Percentiles rank a stretch among this genome's conserved stretches.
These are phyloP conservation scores for Hylia prasina DNA, from an alignment of 2,113 vertebrate genomes.

Conservation along the genomic window DNA sequence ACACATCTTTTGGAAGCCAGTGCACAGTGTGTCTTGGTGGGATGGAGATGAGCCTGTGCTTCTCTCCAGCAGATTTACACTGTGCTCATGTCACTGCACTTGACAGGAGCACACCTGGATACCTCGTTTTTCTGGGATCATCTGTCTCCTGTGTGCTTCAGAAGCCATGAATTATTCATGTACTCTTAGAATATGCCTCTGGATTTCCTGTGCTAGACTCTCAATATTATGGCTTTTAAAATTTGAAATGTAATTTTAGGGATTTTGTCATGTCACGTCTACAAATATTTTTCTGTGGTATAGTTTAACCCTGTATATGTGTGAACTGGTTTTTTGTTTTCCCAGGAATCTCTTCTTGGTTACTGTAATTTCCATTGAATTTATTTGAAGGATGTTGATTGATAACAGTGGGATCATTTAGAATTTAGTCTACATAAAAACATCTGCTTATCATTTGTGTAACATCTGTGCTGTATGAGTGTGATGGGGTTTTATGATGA, in stretches of 20 bases:
- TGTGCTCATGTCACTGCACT: slow-evolving; percentile 23
- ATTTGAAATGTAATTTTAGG: neutral
- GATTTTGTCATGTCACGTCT: neutral
- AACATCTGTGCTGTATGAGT: neutral
- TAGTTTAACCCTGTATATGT: neutral
- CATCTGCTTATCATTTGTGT: slow-evolving; percentile 17
- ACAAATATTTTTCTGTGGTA: neutral
- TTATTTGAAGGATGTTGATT: neutral
- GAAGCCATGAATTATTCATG: slow-evolving; percentile 49
- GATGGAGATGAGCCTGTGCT: neutral
- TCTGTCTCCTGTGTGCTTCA: slow-evolving; percentile 37
- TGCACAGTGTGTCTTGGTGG: neutral
- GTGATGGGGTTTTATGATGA: neutral
- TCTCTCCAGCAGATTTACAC: slow-evolving; percentile 30
- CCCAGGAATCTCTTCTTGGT: neutral
- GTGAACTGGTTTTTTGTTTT: neutral
- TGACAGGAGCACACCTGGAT: slow-evolving; percentile 44
- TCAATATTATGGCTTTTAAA: slow-evolving; percentile 10
- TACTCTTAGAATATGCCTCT: slow-evolving; percentile 13
- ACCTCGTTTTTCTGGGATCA: slow-evolving; percentile 31
- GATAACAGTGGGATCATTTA: neutral
- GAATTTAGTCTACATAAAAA: neutral
- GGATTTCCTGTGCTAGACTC: neutral
- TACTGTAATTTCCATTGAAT: neutral
- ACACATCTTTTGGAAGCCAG: neutral